A percentile compares a stretch with the other conserved stretches of the same genome.
Conservation (phyloP, 2,888 invertebrate species). For the Nasonia oneida region DNA sequence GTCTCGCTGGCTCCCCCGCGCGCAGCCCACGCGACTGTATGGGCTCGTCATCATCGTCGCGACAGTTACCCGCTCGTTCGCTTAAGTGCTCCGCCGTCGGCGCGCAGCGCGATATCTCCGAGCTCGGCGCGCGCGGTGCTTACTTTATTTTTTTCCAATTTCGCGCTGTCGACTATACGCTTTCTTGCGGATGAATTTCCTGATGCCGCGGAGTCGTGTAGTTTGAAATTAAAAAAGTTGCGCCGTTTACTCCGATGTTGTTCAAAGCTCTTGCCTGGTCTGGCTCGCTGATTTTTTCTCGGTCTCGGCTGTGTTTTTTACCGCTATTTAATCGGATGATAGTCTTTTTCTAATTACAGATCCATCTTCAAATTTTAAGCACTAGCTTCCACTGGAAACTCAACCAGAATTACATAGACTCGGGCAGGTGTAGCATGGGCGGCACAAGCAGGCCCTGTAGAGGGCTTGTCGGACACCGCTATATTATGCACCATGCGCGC, state of each 20-base stretch:
- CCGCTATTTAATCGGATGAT: background rate
- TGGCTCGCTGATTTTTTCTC: background rate
- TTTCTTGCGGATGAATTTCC: constrained; percentile 23
- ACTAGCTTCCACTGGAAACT: no score
- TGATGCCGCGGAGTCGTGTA: background rate
- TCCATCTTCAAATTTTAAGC: no score
- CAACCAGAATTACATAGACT: no score
- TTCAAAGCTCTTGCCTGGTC: background rate
- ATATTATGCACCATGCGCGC: no score
- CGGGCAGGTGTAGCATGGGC: no score
- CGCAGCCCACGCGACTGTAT: background rate
- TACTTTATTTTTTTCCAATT: constrained; percentile 44
- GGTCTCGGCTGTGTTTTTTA: background rate
- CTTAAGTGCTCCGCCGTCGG: constrained; percentile 31
- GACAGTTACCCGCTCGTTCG: constrained; percentile 45
- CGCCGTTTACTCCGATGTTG: background rate
- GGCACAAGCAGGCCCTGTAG: no score
- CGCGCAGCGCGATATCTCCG: background rate
- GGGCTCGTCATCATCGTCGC: constrained; percentile 32
- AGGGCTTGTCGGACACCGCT: no score
- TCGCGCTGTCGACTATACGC: constrained; percentile 16
- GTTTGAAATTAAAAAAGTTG: constrained; percentile 35
- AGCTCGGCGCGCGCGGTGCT: background rate
- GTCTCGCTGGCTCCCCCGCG: background rate
- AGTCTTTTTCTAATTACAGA: no score